These are phyloP conservation scores for Tiliacea aurago DNA, from an alignment of 2,888 invertebrate species.

Conservation along the genomic window DNA sequence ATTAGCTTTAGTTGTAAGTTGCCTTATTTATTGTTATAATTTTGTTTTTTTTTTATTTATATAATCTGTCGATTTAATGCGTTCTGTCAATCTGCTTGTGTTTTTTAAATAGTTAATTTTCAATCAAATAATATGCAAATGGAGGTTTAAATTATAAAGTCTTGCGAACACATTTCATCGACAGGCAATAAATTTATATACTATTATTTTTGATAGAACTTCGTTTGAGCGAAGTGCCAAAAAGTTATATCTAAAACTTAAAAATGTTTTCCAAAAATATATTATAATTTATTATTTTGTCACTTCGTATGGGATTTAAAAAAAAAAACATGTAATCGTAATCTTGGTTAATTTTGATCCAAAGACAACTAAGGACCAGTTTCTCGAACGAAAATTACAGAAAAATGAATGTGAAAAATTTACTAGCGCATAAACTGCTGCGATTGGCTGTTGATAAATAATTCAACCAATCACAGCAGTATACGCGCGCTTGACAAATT, in stretches of 20 bases:
- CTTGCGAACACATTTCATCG: neutral
- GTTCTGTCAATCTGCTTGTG: neutral
- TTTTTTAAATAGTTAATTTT: neutral
- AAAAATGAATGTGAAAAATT: neutral
- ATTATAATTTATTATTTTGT: slow-evolving; percentile 14
- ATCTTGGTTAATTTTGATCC: slow-evolving; percentile 18
- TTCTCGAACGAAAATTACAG: neutral
- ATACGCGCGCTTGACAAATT: neutral
- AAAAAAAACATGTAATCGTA: slow-evolving; percentile 13
- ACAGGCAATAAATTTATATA: slow-evolving; percentile 8
- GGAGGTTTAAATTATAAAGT: neutral
- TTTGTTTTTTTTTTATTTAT: slow-evolving; percentile 25
- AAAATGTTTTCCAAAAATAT: neutral
- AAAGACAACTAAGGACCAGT: slow-evolving; percentile 8
- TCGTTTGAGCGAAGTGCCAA: slow-evolving; percentile 65
- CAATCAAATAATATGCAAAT: neutral
- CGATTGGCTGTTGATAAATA: neutral
- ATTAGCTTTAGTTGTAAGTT: slow-evolving; percentile 57
- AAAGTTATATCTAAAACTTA: slow-evolving; percentile 29
- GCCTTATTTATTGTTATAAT: slow-evolving; percentile 58
- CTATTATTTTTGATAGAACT: slow-evolving; percentile 31
- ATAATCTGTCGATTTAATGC: slow-evolving; percentile 1
- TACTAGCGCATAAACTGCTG: neutral
- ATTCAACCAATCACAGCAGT: no score
- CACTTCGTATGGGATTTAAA: slow-evolving; percentile 4